These are phyloP conservation scores for Pygmarrhopalites habei DNA, from an alignment of 1,140 invertebrate genomes.

Conservation along the genomic window DNA sequence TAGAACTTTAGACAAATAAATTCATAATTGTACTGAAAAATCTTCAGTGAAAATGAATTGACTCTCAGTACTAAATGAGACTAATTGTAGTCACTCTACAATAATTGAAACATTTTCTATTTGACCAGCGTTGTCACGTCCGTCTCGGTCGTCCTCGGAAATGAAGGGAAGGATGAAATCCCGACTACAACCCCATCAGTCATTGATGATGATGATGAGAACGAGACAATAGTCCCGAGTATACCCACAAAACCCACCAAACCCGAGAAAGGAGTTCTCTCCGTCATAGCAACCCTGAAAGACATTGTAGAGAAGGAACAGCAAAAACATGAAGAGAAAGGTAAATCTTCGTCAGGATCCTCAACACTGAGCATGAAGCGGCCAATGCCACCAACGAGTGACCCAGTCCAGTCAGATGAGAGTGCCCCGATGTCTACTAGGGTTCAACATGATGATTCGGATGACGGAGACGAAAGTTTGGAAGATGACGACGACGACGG, in stretches of 20 bases:
- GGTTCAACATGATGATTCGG: no score
- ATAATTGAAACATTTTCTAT: not conserved
- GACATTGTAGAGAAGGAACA: slow-evolving; percentile 33
- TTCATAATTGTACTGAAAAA: not conserved
- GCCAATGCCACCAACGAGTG: not conserved
- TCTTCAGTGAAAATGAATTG: no score
- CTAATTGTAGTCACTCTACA: no score
- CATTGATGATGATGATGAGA: not conserved
- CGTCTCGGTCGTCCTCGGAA: slow-evolving; percentile 26
- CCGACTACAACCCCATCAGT: slow-evolving; percentile 7
- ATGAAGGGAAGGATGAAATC: slow-evolving; percentile 15
- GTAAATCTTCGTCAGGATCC: slow-evolving; percentile 1
- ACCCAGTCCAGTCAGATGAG: not conserved
- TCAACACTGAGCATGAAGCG: not conserved
- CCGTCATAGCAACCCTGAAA: slow-evolving; percentile 33
- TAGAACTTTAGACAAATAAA: not conserved
- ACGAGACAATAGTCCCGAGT: not conserved
- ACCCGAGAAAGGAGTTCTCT: slow-evolving; percentile 17
- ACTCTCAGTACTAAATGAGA: no score
- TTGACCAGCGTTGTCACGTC: slow-evolving; percentile 33
- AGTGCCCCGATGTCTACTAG: no score
- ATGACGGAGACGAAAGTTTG: slow-evolving; percentile 6
- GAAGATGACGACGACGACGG: slow-evolving; percentile 15
- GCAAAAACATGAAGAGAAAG: slow-evolving; percentile 16
- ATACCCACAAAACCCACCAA: not conserved